Evolutionary conservation across 1,140 invertebrate genomes (phyloP).

Genomic region (Drosophila repleta): DNA sequence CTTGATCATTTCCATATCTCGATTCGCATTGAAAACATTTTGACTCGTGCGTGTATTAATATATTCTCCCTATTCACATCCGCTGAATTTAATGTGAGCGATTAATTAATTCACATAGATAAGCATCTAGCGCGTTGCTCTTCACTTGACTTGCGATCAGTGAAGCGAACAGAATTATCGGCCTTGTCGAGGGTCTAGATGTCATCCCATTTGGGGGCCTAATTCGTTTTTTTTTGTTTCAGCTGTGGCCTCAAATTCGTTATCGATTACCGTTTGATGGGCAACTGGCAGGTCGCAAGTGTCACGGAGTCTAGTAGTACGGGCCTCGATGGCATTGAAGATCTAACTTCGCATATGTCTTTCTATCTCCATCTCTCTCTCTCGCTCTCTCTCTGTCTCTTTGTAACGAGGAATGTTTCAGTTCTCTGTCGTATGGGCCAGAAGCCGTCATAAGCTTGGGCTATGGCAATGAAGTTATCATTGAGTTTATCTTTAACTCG

Average conservation of each 20-base stretch:
- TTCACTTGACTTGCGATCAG: no score
- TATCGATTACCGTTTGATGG: constrained; percentile 70
- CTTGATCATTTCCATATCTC: no score
- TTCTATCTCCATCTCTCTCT: background rate
- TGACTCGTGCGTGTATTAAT: no score
- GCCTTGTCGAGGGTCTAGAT: background rate
- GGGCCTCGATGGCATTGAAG: constrained; percentile 18
- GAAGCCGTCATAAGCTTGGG: no score
- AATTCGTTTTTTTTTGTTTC: background rate
- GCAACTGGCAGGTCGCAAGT: constrained; percentile 70
- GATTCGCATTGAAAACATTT: no score
- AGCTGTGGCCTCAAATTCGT: constrained; percentile 50
- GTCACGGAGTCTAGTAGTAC: constrained; percentile 46
- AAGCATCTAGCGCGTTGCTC: no score
- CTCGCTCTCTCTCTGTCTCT: background rate
- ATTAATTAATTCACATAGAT: no score
- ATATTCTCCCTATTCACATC: no score
- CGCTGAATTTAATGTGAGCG: no score
- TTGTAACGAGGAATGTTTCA: constrained; percentile 26
- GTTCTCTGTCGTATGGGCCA: no score
- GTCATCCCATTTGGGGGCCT: background rate
- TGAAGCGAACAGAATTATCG: background rate
- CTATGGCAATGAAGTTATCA: no score
- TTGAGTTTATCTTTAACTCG: no score
- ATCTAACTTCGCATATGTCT: background rate